Evolutionary conservation across 2,797 vertebrate genomes (phyloP).

Genomic region (Chelmon rostratus): DNA sequence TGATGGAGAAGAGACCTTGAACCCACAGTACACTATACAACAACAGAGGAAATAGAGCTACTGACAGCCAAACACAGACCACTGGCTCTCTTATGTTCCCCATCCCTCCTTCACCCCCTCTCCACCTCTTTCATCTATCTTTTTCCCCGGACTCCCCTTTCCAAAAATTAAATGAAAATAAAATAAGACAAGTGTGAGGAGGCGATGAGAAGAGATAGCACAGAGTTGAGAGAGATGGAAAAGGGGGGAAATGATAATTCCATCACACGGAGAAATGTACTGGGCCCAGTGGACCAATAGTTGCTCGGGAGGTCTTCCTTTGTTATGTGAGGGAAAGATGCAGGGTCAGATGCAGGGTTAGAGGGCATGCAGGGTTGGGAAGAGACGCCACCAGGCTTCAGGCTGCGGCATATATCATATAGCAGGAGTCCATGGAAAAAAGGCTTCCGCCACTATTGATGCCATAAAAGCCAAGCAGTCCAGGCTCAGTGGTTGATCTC

Average conservation of each 20-base stretch:
- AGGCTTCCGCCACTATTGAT: not conserved
- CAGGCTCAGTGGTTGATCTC: not conserved
- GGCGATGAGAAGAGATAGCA: not conserved
- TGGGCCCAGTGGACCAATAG: not conserved
- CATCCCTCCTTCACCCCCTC: not conserved
- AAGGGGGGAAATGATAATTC: not conserved
- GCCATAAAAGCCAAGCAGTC: not conserved
- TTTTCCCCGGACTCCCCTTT: constrained; percentile 19
- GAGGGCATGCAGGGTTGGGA: not conserved
- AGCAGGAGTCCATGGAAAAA: not conserved
- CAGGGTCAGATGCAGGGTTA: constrained; percentile 13
- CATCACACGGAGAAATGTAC: constrained; percentile 2
- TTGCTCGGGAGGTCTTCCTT: not conserved
- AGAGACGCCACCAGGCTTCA: constrained; percentile 5
- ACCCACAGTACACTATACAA: constrained; percentile 56
- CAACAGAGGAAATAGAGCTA: constrained; percentile 71
- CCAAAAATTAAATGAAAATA: constrained; percentile 23
- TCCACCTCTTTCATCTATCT: constrained; percentile 17
- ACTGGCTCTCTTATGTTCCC: not conserved
- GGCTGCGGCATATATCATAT: not conserved
- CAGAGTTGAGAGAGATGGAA: constrained; percentile 29
- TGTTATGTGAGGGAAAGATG: not conserved
- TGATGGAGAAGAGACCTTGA: constrained; percentile 75
- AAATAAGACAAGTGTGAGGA: constrained; percentile 8
- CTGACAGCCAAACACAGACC: constrained; percentile 60